These are phyloP conservation scores for Callyntrura guangdongensis DNA, from an alignment of 2,888 invertebrate species.

Conservation along the genomic window DNA sequence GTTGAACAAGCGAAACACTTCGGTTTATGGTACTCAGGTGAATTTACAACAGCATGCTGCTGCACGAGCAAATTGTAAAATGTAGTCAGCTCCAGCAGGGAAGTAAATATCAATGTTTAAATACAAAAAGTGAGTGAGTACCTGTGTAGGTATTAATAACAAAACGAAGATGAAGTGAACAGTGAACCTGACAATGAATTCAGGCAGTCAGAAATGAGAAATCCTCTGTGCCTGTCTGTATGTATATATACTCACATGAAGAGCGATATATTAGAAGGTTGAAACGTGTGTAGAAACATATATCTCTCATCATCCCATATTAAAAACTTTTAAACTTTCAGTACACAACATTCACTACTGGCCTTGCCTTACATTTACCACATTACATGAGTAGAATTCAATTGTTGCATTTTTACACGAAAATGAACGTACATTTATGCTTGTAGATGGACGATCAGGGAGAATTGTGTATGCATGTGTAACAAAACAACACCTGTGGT, in stretches of 20 bases:
- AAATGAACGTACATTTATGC: conserved; percentile 42
- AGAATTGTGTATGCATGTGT: conserved; percentile 60
- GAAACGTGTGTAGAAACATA: conserved; percentile 7
- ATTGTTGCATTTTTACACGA: conserved; percentile 66
- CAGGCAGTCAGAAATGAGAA: conserved; percentile 50
- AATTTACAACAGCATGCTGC: background rate
- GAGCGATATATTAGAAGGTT: background rate
- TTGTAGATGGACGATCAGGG: conserved; percentile 48
- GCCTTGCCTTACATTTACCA: conserved; percentile 73
- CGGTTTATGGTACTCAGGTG: background rate
- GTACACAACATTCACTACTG: conserved; percentile 50
- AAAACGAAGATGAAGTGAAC: conserved; percentile 63
- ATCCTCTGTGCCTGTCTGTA: background rate
- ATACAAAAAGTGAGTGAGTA: conserved; percentile 16
- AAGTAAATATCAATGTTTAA: conserved; percentile 15
- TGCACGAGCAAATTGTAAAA: background rate
- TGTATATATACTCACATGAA: background rate
- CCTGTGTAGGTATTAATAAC: background rate
- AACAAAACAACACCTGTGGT: conserved; percentile 71
- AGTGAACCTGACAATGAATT: conserved; percentile 74
- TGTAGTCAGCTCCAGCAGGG: conserved; percentile 57
- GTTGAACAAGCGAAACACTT: background rate
- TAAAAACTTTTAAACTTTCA: conserved; percentile 9
- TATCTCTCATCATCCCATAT: conserved; percentile 25
- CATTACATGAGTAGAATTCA: conserved; percentile 38